Conservation (phyloP, 1,140 invertebrate species). For the Lepeophtheirus salmonis region DNA sequence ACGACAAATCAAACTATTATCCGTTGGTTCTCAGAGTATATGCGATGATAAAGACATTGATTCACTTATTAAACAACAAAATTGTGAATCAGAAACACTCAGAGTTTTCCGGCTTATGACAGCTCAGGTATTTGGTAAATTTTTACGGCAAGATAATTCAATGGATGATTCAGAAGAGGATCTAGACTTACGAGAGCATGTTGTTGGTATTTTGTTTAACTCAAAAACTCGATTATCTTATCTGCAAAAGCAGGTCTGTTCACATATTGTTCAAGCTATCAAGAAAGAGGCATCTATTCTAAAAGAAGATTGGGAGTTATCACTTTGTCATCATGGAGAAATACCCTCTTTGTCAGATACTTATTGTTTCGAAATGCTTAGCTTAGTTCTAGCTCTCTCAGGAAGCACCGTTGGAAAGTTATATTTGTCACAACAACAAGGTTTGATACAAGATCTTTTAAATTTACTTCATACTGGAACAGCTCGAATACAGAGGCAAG, state of each 20-base stretch:
- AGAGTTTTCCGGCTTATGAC: slow-evolving; percentile 83
- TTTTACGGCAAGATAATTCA: slow-evolving; percentile 19
- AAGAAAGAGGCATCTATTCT: slow-evolving; percentile 61
- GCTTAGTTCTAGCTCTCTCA: slow-evolving; percentile 76
- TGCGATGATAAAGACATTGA: slow-evolving; percentile 5
- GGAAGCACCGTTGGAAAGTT: slow-evolving; percentile 71
- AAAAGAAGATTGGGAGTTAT: slow-evolving; percentile 66
- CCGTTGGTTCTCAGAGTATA: slow-evolving; percentile 32
- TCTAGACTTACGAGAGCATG: slow-evolving; percentile 78
- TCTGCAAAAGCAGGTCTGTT: slow-evolving; percentile 79
- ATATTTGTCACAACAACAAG: slow-evolving; percentile 71
- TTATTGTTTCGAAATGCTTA: slow-evolving; percentile 94
- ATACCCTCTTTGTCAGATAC: slow-evolving; percentile 44
- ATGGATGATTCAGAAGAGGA: slow-evolving; percentile 42
- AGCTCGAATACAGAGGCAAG: slow-evolving; percentile 76
- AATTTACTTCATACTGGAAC: slow-evolving; percentile 78
- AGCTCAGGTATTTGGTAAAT: slow-evolving; percentile 42
- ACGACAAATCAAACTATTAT: slow-evolving; percentile 52
- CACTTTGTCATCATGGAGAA: slow-evolving; percentile 23
- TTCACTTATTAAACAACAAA: slow-evolving; percentile 52
- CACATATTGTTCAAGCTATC: slow-evolving; percentile 82
- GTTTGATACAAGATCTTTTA: slow-evolving; percentile 60
- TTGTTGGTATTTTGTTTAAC: slow-evolving; percentile 89
- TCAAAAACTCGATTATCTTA: slow-evolving; percentile 69
- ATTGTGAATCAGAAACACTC: slow-evolving; percentile 77